Base-by-base conservation (phyloP, 2,113 vertebrate species). In the Benitochromis conjunctus region DNA sequence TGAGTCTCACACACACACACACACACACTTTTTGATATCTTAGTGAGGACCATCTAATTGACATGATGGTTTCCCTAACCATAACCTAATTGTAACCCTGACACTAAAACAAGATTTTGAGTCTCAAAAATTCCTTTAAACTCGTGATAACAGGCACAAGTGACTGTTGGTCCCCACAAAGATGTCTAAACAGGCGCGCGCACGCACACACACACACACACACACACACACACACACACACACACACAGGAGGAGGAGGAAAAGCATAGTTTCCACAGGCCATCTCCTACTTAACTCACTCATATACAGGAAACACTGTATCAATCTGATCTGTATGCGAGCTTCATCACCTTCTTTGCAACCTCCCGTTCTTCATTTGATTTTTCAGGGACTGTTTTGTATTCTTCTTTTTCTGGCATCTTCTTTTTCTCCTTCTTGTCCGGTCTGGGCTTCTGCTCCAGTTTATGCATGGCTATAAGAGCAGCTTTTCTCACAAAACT, bases 401-500 rank as follows among this genome's bases (percentile, higher is more conserved):
- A 13, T 62, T 90, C 54, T 29, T 88, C 85, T 89, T 93, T 94
- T 51, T 81, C 80, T 1, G 58, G 81, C 2, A 3, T 19, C 82
- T 91, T 94, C 60, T 80, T 93, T 24, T 90, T 92, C 21, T 89
- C 88, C 46, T 54, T 93, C 56, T 34, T 80, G 71, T 94, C 91
- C 7, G 26, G 8, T n/a, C 16, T 86, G 3, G 84, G n/a, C 69
- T 91, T 95, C 54, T 90, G 83, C 57, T 94, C 93, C 56, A 92
- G 8, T 85, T 95, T 90, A 79, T 91, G 90, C 19, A 82, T 89
- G 6, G 90, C 94, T 83, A 93, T 95, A 5, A 86, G 64, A 71
- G 93, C 93, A 62, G 95, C 94, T 89, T 95, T 95, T 46, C 80
- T 92, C 41, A 96, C 92, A 89, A 96, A 96, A 34, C 46, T 54